Evolutionary conservation across 2,797 vertebrate species (phyloP).

Genomic region (Amniataba percoides): DNA sequence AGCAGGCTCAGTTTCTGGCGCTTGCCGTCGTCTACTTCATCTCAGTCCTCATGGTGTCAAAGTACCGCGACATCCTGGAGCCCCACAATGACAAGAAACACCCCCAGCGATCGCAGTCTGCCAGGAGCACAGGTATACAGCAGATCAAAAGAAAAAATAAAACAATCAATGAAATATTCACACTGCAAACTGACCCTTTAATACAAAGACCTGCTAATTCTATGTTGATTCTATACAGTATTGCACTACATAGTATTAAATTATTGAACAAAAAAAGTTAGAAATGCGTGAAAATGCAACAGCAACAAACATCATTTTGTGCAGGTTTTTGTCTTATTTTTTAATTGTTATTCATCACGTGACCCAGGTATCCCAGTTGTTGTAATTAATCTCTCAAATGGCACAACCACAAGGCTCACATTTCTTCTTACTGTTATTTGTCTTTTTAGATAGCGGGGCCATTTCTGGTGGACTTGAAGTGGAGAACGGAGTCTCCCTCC

Average conservation of each 20-base stretch:
- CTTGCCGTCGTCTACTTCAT: constrained; percentile 98
- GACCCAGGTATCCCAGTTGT: too few species aligned
- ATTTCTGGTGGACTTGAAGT: constrained; percentile 77
- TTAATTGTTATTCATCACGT: neutral
- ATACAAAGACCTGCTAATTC: neutral
- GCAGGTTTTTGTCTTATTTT: neutral
- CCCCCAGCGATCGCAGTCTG: constrained; percentile 81
- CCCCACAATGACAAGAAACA: constrained; percentile 92
- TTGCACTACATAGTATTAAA: neutral
- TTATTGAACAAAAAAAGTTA: neutral
- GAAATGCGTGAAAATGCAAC: neutral
- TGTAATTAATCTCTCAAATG: neutral
- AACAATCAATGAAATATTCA: neutral
- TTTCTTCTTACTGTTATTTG: neutral
- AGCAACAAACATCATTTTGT: neutral
- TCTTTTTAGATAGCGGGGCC: constrained; percentile 60
- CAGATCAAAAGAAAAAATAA: neutral
- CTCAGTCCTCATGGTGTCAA: constrained; percentile 99
- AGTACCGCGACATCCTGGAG: constrained; percentile 98
- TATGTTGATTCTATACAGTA: neutral
- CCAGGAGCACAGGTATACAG: constrained; percentile 84
- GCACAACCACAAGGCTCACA: neutral
- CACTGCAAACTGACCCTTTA: neutral
- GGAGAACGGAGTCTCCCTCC: constrained; percentile 82
- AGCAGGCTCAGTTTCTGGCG: constrained; percentile 98